These are phyloP conservation scores for Nyctibius grandis DNA, from an alignment of 2,797 vertebrate species.

Conservation along the genomic window DNA sequence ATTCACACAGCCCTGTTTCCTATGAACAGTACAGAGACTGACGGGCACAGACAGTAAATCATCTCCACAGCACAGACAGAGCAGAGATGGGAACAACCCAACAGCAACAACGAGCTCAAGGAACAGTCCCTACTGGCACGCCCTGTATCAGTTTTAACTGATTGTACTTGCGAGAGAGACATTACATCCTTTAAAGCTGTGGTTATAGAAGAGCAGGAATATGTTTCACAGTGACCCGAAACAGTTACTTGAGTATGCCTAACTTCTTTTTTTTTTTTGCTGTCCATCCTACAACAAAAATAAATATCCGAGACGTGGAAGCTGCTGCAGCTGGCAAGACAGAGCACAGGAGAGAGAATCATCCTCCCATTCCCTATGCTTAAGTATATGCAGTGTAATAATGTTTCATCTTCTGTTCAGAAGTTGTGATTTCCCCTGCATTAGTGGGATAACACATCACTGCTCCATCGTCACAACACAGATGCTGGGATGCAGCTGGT, in stretches of 20 bases:
- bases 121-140: background rate
- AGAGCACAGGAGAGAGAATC: background rate
- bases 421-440: background rate
- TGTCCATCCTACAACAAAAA: background rate
- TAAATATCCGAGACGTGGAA: background rate
- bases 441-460: background rate
- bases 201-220: background rate
- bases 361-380: background rate
- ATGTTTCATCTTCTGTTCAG: background rate
- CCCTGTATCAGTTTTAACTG: background rate
- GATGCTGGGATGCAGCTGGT: constrained; percentile 31
- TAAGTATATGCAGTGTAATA: background rate
- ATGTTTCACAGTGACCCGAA: background rate
- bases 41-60: background rate
- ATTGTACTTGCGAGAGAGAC: background rate
- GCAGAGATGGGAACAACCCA: background rate
- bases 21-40: background rate
- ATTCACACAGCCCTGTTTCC: background rate
- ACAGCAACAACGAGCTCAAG: background rate
- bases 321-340: background rate
- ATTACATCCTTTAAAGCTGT: background rate
- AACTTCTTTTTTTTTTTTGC: background rate
- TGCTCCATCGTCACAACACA: background rate
- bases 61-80: background rate
- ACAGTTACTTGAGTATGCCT: background rate